phyloP scores from a whole-genome alignment of 2,888 invertebrate genomes.

The Luffia ferchaultella region DNA sequence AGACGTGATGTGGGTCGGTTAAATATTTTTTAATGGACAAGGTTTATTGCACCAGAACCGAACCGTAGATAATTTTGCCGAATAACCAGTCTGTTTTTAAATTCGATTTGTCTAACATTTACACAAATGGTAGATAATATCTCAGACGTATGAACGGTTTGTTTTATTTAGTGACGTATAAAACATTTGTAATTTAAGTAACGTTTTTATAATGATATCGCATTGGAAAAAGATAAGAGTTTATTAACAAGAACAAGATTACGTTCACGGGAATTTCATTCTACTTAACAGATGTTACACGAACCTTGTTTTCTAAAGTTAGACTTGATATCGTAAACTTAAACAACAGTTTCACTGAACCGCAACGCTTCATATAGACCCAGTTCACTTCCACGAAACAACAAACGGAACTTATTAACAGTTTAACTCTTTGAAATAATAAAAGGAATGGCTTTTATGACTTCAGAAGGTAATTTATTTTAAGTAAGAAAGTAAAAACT shows the following conservation, averaged over 20 bases:
- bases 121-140: neutral
- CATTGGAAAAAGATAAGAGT: no score
- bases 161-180: no score
- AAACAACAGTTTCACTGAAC: no score
- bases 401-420: neutral
- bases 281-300: neutral
- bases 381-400: neutral
- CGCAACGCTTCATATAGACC: neutral
- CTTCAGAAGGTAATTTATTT: no score
- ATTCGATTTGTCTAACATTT: neutral
- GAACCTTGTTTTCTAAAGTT: neutral
- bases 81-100: neutral
- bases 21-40: neutral
- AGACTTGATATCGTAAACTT: neutral
- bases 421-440: neutral
- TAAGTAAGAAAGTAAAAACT: no score
- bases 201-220: no score
- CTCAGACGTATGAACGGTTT: no score
- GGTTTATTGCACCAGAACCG: neutral
- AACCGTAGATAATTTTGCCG: neutral
- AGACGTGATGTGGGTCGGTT: neutral
- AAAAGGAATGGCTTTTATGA: no score
- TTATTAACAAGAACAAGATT: no score
- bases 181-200: no score
- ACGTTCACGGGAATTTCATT: neutral